Evolutionary conservation across 2,888 invertebrate genomes (phyloP).

Genomic region (Plagiodera versicolora): DNA sequence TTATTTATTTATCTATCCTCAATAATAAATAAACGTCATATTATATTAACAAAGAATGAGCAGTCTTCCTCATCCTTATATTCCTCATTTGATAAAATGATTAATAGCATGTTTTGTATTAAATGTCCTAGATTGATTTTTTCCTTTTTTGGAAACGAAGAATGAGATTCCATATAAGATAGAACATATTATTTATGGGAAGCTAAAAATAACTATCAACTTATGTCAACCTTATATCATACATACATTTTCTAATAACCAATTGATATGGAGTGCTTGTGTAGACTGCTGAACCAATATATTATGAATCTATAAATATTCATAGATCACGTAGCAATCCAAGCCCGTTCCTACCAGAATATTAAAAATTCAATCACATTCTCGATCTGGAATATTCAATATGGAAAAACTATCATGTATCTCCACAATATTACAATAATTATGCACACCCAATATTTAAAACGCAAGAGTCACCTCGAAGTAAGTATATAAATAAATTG

Average conservation of each 20-base stretch:
- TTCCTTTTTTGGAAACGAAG: too few species aligned
- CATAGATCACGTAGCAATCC: neutral
- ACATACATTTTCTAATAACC: neutral
- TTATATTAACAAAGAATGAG: too few species aligned
- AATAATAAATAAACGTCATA: too few species aligned
- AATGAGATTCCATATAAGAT: too few species aligned
- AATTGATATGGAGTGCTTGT: neutral
- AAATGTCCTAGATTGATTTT: too few species aligned
- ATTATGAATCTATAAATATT: neutral
- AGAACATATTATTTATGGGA: too few species aligned
- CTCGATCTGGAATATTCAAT: neutral
- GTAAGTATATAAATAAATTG: neutral
- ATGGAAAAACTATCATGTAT: neutral
- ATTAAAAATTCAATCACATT: neutral
- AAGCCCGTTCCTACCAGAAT: neutral
- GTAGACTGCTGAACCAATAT: neutral
- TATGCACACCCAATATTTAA: neutral
- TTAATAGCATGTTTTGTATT: too few species aligned
- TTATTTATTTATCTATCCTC: too few species aligned
- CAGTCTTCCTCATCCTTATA: too few species aligned
- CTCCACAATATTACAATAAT: conserved; percentile 1
- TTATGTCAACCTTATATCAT: neutral
- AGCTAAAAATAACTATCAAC: neutral
- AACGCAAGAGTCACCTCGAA: neutral
- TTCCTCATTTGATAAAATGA: too few species aligned